Conservation (phyloP, 2,888 invertebrate species). For the Argyra leucocephala region DNA sequence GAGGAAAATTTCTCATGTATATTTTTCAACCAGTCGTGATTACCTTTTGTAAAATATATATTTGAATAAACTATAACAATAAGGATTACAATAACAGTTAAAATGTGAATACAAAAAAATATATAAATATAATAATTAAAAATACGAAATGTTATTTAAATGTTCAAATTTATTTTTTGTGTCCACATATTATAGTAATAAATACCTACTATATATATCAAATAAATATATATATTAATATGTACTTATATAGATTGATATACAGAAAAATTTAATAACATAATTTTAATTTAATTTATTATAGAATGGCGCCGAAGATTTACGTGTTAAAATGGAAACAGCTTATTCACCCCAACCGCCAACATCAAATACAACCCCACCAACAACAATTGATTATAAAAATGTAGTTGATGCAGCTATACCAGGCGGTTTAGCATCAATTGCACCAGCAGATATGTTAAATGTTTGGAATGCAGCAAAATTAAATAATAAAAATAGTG, state of each 20-base stretch:
- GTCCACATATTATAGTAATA: too few species aligned
- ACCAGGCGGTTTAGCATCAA: constrained; percentile 40
- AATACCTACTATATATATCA: too few species aligned
- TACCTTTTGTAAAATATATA: too few species aligned
- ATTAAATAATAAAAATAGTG: constrained; percentile 59
- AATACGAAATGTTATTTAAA: constrained; percentile 1
- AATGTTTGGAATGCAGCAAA: constrained; percentile 55
- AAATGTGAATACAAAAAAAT: too few species aligned
- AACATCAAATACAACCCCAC: constrained; percentile 48
- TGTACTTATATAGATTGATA: too few species aligned
- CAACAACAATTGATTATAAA: constrained; percentile 42
- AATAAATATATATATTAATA: too few species aligned
- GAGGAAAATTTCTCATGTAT: too few species aligned
- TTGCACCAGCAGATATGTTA: constrained; percentile 49
- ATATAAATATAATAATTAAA: too few species aligned
- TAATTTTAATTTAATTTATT: background rate
- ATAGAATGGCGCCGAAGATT: constrained; percentile 52
- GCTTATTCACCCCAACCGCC: constrained; percentile 52
- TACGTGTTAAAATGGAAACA: constrained; percentile 59
- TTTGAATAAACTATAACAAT: too few species aligned
- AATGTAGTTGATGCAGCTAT: constrained; percentile 36
- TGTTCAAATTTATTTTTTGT: constrained; percentile 1
- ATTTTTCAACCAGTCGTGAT: too few species aligned
- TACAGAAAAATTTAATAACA: constrained; percentile 1
- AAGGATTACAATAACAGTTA: too few species aligned